A percentile compares a stretch with the other conserved stretches of the same genome.
Evolutionary conservation across 2,888 invertebrate species (phyloP).

Genomic region (Choristoneura rosaceana): DNA sequence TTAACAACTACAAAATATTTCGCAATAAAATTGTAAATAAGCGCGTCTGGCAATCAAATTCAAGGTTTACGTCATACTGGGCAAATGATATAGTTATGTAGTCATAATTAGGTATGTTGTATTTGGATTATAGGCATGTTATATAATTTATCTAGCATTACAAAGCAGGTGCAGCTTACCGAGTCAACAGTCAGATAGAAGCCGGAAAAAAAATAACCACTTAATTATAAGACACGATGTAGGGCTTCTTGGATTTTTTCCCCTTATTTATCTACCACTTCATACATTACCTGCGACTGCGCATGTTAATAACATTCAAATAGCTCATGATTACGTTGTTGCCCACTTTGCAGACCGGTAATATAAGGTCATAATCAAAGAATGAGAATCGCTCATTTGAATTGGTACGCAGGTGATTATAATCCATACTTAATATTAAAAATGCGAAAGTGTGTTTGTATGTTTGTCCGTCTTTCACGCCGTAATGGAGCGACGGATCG

Average conservation of each 20-base stretch:
- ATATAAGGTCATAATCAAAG: background rate
- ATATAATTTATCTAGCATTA: constrained; percentile 51
- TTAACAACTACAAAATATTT: background rate
- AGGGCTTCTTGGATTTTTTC: background rate
- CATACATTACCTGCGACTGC: background rate
- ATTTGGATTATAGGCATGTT: background rate
- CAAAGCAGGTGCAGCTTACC: constrained; percentile 77
- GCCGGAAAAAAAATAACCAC: constrained; percentile 57
- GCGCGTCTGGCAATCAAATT: background rate
- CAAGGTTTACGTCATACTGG: background rate
- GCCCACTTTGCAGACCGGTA: background rate
- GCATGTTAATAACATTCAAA: no score
- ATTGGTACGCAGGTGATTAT: no score
- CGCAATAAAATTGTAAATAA: background rate
- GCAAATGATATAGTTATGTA: background rate
- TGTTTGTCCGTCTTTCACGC: no score
- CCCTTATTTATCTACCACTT: background rate
- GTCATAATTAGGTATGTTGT: background rate
- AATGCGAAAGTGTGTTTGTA: no score
- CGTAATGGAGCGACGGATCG: no score
- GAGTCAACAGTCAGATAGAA: constrained; percentile 53
- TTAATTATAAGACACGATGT: constrained; percentile 1
- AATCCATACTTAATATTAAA: no score
- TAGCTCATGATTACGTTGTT: background rate
- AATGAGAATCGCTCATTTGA: no score